Evolutionary conservation across 2,888 invertebrate species (phyloP).

Genomic region (Pyralis farinalis): DNA sequence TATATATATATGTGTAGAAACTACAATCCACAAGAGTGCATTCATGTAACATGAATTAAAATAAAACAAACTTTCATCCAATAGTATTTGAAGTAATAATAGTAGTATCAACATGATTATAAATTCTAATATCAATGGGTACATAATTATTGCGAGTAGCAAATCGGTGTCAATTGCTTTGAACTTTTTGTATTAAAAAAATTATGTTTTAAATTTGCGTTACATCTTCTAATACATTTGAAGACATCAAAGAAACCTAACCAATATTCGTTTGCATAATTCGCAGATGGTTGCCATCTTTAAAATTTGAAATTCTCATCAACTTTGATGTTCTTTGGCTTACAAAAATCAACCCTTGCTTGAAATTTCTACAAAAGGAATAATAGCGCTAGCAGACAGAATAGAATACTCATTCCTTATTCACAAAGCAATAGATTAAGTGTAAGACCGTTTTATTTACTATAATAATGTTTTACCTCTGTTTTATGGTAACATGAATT

Average conservation of each 20-base stretch:
- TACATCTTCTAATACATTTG: slow-evolving; percentile 7
- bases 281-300: slow-evolving; percentile 29
- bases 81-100: too few species aligned
- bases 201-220: neutral
- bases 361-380: slow-evolving; percentile 34
- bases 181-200: neutral
- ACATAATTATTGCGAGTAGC: neutral
- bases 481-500: too few species aligned
- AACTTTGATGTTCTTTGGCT: slow-evolving; percentile 38
- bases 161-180: neutral
- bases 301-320: slow-evolving; percentile 37
- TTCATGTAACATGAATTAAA: too few species aligned
- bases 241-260: slow-evolving; percentile 25
- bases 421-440: slow-evolving; percentile 17
- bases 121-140: neutral
- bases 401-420: slow-evolving; percentile 34
- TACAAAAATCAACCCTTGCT: slow-evolving; percentile 40
- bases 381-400: slow-evolving; percentile 30
- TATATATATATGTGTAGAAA: too few species aligned
- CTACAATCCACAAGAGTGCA: too few species aligned
- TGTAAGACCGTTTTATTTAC: neutral
- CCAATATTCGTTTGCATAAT: slow-evolving; percentile 43
- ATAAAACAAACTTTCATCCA: too few species aligned
- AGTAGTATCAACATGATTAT: too few species aligned
- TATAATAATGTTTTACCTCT: too few species aligned